Conservation (phyloP, 1,140 invertebrate genomes). For the Calosoma granatense region DNA sequence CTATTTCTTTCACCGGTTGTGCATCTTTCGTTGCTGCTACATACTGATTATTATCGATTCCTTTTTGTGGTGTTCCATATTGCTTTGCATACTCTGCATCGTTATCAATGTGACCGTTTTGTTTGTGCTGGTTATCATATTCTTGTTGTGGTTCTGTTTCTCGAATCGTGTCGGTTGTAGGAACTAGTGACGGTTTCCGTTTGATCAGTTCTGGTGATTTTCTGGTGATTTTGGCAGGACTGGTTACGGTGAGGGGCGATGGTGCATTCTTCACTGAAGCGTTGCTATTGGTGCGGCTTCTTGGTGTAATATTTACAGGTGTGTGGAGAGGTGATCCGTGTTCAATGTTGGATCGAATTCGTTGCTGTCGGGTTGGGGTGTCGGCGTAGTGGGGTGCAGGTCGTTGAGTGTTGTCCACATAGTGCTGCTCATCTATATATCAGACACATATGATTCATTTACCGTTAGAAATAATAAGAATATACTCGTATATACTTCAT, state of each 20-base stretch:
- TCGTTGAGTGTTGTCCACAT: constrained; percentile 6
- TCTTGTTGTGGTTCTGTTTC: no score
- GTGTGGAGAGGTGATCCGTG: not conserved
- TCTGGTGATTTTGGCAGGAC: not conserved
- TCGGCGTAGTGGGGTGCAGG: not conserved
- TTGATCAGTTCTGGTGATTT: not conserved
- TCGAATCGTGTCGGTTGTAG: not conserved
- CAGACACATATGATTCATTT: not conserved
- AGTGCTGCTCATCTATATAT: not conserved
- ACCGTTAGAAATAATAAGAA: no score
- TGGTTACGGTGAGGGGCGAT: not conserved
- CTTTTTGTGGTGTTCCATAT: not conserved
- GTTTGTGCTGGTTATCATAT: not conserved
- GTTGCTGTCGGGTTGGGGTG: not conserved
- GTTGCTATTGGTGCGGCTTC: not conserved
- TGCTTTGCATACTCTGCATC: not conserved
- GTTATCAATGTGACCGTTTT: no score
- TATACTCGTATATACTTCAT: no score
- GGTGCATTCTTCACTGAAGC: not conserved
- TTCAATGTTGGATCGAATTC: not conserved
- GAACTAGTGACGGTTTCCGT: not conserved
- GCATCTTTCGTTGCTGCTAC: no score
- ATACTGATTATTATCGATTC: no score
- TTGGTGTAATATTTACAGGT: not conserved
- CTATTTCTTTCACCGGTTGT: no score